Evolutionary conservation across 2,888 invertebrate species (phyloP), one percentile per base, ranked within the genome.

Genomic region (Synanthedon tipuliformis): DNA sequence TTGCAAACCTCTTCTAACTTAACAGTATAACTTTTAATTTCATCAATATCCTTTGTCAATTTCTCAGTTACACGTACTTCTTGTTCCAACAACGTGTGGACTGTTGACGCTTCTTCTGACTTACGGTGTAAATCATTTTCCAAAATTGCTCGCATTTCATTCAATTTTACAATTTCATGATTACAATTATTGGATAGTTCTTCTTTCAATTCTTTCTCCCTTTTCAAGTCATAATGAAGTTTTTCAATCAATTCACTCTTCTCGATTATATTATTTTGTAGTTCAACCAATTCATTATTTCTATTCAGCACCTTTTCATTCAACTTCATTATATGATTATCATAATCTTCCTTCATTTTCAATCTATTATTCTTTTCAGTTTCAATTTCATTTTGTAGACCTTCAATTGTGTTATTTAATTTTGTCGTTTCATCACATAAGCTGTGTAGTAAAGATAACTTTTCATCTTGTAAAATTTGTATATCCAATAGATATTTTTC

Each of bases 221-320:
- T 75, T 54, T 68, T 69, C 16, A 81, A 56, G 27, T 78, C 70
- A 8, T 71, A 59, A 57, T 78, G 73, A 3, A 82, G 57, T 4
- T 62, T 57, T 61, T 83, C 81, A 50, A 83, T 77, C 54, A 64
- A 65, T 65, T 83, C 82, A 52, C 79, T 77, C 45, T 78, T 81
- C 57, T 71, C 66, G 41, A 73, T 71, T 57, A 80, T 63, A 57
- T 70, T 80, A 59, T 84, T 78, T 64, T 83, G 83, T 53, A 82
- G 56, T 59, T 83, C 82, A 41, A 83, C 78, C 7, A 83, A 60
- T 64, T 84, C 84, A 66, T 84, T 82, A 57, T 81, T 83, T 57
- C 81, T 73, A 54, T 83, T 83, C 12, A 78, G 60, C 4, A 83
- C 70, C 60, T 83, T 83, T 62, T 82, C 83, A 57, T 84, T 84